phyloP scores from a whole-genome alignment of 2,888 invertebrate species.

The Thysanoteuthis rhombus region DNA sequence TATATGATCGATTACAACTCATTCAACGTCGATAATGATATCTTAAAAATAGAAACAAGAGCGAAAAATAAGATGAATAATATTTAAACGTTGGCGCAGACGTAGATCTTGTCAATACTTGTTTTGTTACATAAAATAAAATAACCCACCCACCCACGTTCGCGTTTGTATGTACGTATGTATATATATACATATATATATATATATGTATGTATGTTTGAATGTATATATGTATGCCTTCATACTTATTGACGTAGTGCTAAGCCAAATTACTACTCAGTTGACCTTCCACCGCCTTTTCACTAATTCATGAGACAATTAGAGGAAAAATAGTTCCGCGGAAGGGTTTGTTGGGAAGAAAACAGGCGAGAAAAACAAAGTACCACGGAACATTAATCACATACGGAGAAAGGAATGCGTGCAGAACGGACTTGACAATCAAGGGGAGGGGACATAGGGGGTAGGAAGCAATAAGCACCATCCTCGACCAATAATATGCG shows the following conservation, averaged over 20 bases:
- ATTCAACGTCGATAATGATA: no score
- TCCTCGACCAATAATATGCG: not conserved
- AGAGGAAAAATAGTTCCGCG: not conserved
- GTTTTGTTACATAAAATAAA: not conserved
- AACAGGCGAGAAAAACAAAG: not conserved
- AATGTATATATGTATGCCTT: not conserved
- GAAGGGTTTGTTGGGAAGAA: not conserved
- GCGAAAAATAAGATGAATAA: no score
- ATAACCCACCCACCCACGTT: not conserved
- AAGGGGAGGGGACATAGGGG: not conserved
- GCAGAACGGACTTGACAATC: not conserved
- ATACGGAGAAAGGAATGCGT: not conserved
- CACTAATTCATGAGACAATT: constrained; percentile 12
- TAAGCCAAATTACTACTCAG: not conserved
- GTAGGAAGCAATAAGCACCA: not conserved
- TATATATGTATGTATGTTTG: not conserved
- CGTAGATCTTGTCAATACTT: not conserved
- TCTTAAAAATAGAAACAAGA: no score
- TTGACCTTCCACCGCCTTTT: not conserved
- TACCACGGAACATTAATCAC: not conserved
- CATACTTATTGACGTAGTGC: not conserved
- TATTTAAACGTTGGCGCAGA: no score
- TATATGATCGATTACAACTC: no score
- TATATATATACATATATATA: not conserved
- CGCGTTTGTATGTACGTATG: not conserved